phyloP scores from a whole-genome alignment of 1,140 invertebrate species.

The Anastrepha ludens region DNA sequence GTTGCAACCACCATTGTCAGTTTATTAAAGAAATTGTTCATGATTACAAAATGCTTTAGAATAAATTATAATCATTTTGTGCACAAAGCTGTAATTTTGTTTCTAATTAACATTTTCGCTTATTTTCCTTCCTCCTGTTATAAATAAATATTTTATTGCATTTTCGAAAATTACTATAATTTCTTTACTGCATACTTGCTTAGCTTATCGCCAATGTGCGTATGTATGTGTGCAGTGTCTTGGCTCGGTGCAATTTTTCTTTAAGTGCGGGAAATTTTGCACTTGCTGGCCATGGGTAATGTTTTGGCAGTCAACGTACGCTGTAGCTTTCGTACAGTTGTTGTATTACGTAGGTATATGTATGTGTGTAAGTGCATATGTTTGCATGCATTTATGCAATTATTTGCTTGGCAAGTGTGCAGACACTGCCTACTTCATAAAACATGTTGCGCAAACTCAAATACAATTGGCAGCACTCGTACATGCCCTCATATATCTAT shows the following conservation, averaged over 20 bases:
- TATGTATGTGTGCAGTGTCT: no score
- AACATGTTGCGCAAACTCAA: neutral
- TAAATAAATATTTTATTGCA: neutral
- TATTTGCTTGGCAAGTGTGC: neutral
- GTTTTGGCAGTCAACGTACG: constrained; percentile 4
- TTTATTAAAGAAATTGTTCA: neutral
- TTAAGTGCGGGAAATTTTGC: constrained; percentile 19
- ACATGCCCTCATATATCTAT: no score
- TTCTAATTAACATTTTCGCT: constrained; percentile 3
- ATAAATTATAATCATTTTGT: neutral
- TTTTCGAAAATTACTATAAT: constrained; percentile 17
- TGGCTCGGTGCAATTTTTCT: neutral
- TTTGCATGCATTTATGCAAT: neutral
- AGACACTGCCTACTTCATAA: neutral
- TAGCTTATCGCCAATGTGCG: no score
- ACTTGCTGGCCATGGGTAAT: neutral
- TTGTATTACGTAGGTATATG: neutral
- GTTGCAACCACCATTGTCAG: neutral
- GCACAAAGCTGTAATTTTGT: neutral
- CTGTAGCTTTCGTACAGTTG: neutral
- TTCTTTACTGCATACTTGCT: neutral
- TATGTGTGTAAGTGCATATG: neutral
- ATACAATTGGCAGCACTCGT: neutral
- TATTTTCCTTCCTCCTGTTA: constrained; percentile 5
- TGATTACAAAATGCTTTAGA: neutral